Evolutionary conservation across 1,140 invertebrate species (phyloP), one percentile per base, ranked within the genome.

Genomic region (Oncopeltus fasciatus): DNA sequence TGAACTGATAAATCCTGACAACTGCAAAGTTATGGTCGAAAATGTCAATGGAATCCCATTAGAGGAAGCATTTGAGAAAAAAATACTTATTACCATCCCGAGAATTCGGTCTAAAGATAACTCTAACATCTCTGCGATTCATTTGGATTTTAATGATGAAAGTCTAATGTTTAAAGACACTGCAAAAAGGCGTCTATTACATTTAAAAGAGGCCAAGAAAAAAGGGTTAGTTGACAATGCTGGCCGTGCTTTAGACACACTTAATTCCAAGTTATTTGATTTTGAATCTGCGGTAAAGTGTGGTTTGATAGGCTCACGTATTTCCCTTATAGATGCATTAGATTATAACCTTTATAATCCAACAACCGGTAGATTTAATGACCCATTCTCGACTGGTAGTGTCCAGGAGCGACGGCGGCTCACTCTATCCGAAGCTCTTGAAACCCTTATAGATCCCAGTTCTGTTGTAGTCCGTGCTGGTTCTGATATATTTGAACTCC

Each of bases 191-290:
- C 84, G 85, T 69, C 73, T 94, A 61, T 79, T 92, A 9, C 90
- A 88, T 69, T 77, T 95, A 60, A 82, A 85, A 24, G 90, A 93
- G 71, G 91, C 88, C 16, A 90, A 89, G 74, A 80, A 87, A 46
- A 85, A 85, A 71, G 91, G 89, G 21, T 75, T 94, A 16, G 85
- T 94, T 75, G 91, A 95, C 73, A 88, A 91, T 59, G 91, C 90
- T 66, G 84, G 84, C 65, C 88, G 86, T 71, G 86, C 90, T 28
- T 72, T 94, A 56, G 87, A 92, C 68, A 88, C 85, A 5, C 80
- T 81, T 51, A 89, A 85, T 24, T 90, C 87, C 31, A 87, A 88
- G 71, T 74, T 92, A n/a, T 81, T 87, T 64, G 78, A 83, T 11
- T 72, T 93, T 59, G 72, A 79, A 49, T 77, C 78, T 59, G 88